phyloP scores from a whole-genome alignment of 2,888 invertebrate species.

The Gnatocerus cornutus region DNA sequence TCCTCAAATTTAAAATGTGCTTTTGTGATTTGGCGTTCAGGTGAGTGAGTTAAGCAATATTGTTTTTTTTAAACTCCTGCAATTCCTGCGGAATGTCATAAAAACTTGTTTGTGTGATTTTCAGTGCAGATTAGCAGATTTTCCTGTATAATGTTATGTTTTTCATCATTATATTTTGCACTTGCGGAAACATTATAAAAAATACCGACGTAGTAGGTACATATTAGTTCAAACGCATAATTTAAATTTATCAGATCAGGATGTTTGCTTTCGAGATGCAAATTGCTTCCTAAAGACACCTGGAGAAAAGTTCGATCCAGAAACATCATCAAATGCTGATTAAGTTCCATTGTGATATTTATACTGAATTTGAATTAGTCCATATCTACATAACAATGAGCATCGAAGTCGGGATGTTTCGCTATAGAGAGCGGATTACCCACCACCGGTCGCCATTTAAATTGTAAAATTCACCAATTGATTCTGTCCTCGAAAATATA shows the following conservation, averaged over 20 bases:
- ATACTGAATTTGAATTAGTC: conserved; percentile 61
- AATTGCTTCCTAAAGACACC: conserved; percentile 38
- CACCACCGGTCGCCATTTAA: conserved; percentile 52
- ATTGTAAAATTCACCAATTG: conserved; percentile 54
- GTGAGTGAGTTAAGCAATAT: too few species aligned
- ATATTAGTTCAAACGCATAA: background rate
- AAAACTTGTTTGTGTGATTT: too few species aligned
- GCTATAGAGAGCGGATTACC: conserved; percentile 47
- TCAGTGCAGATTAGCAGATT: too few species aligned
- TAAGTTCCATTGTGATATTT: conserved; percentile 59
- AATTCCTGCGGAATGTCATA: too few species aligned
- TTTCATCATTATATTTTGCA: too few species aligned
- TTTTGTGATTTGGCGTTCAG: too few species aligned
- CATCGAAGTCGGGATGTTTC: conserved; percentile 42
- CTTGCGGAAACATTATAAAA: too few species aligned
- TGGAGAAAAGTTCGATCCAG: conserved; percentile 53
- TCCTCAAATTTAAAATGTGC: too few species aligned
- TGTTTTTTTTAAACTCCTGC: too few species aligned
- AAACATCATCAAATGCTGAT: conserved; percentile 57
- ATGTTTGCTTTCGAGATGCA: conserved; percentile 48
- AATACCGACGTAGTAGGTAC: too few species aligned
- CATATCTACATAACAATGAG: conserved; percentile 58
- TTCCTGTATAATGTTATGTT: too few species aligned
- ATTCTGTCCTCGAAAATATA: conserved; percentile 24
- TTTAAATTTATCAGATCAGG: conserved; percentile 45